Percentiles rank a stretch among this genome's conserved stretches.
Evolutionary conservation across 1,140 invertebrate species (phyloP).

Genomic region (Drosophila orosa): DNA sequence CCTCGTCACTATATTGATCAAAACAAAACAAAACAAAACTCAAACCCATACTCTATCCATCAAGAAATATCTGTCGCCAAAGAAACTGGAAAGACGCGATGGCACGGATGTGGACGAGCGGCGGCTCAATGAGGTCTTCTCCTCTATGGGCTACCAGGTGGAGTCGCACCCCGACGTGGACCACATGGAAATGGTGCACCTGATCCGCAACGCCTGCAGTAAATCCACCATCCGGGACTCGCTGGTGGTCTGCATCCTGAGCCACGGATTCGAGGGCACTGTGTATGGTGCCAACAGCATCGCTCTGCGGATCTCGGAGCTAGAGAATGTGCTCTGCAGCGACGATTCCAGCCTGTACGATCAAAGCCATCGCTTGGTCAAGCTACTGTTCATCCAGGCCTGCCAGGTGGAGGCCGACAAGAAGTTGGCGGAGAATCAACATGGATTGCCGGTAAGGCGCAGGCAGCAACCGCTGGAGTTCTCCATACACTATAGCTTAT

Average conservation of each 20-base stretch:
- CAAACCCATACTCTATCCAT: background rate
- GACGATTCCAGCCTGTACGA: slow-evolving; percentile 36
- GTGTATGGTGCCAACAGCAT: slow-evolving; percentile 77
- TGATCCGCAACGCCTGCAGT: slow-evolving; percentile 52
- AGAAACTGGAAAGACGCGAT: slow-evolving; percentile 26
- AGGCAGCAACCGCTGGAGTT: background rate
- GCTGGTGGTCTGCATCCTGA: slow-evolving; percentile 75
- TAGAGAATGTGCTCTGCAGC: slow-evolving; percentile 67
- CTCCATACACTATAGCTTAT: background rate
- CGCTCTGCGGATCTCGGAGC: slow-evolving; percentile 63
- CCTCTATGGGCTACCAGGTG: slow-evolving; percentile 65
- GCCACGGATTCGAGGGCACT: slow-evolving; percentile 71
- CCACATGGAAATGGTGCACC: slow-evolving; percentile 60
- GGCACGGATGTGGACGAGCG: slow-evolving; percentile 72
- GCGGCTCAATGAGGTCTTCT: slow-evolving; percentile 56
- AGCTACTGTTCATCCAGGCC: slow-evolving; percentile 77
- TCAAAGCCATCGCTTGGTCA: slow-evolving; percentile 53
- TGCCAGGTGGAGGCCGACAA: slow-evolving; percentile 60
- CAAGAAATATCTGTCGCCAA: slow-evolving; percentile 37
- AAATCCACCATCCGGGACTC: slow-evolving; percentile 66
- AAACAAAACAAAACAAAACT: background rate
- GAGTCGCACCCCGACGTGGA: slow-evolving; percentile 51
- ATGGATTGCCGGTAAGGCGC: slow-evolving; percentile 18
- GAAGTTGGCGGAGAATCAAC: background rate
- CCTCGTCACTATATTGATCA: background rate